These are phyloP conservation scores for Clunio marinus DNA, from an alignment of 2,888 invertebrate genomes.

Conservation along the genomic window DNA sequence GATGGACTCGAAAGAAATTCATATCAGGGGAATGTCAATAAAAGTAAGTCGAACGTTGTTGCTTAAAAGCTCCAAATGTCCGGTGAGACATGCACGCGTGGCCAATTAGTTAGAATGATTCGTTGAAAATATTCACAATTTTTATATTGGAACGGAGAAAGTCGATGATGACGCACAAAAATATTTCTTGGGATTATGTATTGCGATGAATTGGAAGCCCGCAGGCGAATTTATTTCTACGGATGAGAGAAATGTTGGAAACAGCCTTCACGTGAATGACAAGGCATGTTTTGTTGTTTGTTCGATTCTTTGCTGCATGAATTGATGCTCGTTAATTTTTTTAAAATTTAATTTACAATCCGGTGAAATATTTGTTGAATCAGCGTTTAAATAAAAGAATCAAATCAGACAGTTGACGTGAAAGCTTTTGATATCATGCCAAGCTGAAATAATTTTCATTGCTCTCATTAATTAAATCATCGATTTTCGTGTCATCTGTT, in stretches of 20 bases:
- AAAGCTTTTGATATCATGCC: background rate
- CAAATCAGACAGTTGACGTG: background rate
- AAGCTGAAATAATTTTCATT: background rate
- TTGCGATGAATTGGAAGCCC: background rate
- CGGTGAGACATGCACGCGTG: background rate
- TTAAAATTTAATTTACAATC: slow-evolving; percentile 9
- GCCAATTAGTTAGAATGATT: slow-evolving; percentile 24
- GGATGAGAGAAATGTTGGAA: background rate
- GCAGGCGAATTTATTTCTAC: background rate
- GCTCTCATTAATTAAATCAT: slow-evolving; percentile 15
- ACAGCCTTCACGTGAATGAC: slow-evolving; percentile 12
- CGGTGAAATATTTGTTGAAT: background rate
- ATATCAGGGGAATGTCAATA: background rate
- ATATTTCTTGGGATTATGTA: background rate
- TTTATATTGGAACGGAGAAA: background rate
- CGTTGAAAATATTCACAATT: slow-evolving; percentile 13
- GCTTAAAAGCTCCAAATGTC: background rate
- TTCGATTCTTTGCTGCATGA: slow-evolving; percentile 1
- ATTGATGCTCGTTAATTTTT: background rate
- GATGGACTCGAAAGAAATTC: background rate
- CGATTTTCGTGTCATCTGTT: background rate
- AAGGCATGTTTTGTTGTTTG: background rate
- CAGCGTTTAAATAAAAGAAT: too few relatives aligned
- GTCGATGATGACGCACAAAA: slow-evolving; percentile 23
- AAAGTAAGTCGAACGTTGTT: too few relatives aligned